Percentiles rank a stretch among this genome's conserved stretches.
Conservation (phyloP, 2,797 vertebrate genomes). For the Lindbergichthys nudifrons region DNA sequence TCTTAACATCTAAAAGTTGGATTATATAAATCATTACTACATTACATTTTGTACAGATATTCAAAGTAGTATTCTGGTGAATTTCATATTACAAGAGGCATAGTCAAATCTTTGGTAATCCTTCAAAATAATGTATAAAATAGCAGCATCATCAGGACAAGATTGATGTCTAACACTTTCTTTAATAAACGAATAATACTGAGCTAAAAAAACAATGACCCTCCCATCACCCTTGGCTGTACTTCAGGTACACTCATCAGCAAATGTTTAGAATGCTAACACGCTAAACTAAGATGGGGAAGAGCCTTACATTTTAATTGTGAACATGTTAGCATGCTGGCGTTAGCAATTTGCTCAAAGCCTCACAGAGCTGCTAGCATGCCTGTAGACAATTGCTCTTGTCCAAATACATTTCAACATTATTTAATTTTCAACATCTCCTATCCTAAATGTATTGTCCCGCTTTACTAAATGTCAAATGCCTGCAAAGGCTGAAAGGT, state of each 20-base stretch:
- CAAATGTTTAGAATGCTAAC: background rate
- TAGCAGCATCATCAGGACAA: background rate
- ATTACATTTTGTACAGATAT: background rate
- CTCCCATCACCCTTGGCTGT: background rate
- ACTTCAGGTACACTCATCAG: background rate
- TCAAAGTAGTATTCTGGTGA: background rate
- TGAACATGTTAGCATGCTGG: background rate
- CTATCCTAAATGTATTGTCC: background rate
- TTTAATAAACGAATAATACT: background rate
- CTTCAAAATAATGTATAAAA: background rate
- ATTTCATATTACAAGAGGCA: background rate
- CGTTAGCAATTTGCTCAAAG: background rate
- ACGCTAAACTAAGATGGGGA: background rate
- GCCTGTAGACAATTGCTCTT: background rate
- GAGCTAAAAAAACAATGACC: background rate
- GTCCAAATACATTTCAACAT: background rate
- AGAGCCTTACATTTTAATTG: background rate
- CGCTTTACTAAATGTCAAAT: background rate
- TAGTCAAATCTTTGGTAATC: background rate
- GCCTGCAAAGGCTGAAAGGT: conserved; percentile 1
- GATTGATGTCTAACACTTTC: background rate
- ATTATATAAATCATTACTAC: background rate
- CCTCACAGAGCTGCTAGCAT: background rate
- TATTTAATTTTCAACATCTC: background rate
- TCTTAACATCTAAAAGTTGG: background rate